A percentile compares a stretch with the other conserved stretches of the same genome.
phyloP scores from a whole-genome alignment of 2,113 vertebrate genomes.

The Trematocara marginatum region DNA sequence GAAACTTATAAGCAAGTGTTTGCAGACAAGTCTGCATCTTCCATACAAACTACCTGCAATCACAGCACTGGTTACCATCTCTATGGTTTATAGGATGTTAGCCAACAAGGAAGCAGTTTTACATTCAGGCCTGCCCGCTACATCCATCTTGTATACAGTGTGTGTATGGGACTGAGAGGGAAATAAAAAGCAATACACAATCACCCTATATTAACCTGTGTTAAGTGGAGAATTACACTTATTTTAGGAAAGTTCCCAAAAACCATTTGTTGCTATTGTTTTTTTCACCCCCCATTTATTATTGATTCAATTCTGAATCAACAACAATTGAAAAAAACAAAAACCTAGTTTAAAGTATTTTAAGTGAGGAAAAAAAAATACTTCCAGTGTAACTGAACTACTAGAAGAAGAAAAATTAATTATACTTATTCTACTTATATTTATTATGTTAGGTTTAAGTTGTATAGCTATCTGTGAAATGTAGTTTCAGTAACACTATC shows the following conservation, averaged over 20 bases:
- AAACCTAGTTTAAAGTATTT: not conserved
- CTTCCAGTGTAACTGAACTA: not conserved
- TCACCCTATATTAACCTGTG: not conserved
- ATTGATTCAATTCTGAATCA: not conserved
- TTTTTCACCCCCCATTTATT: not conserved
- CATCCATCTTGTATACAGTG: not conserved
- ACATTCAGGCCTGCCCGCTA: not conserved
- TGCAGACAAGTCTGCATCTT: not conserved
- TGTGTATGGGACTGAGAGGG: not conserved
- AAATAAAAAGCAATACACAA: not conserved
- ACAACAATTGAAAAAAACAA: not conserved
- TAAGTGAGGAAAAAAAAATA: not conserved
- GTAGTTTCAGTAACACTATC: not conserved
- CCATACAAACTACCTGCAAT: not conserved
- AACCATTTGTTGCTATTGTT: not conserved
- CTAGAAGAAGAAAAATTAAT: not conserved
- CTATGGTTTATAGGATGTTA: not conserved
- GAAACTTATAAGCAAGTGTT: not conserved
- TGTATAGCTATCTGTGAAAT: not conserved
- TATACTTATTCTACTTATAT: not conserved
- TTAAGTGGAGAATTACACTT: not conserved
- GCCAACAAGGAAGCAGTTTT: not conserved
- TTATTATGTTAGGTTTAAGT: not conserved
- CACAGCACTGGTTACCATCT: not conserved
- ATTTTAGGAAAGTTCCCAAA: not conserved